phyloP scores from a whole-genome alignment of 30 jellyfish, hydroid and myxozoan species.

The Hydra vulgaris region DNA sequence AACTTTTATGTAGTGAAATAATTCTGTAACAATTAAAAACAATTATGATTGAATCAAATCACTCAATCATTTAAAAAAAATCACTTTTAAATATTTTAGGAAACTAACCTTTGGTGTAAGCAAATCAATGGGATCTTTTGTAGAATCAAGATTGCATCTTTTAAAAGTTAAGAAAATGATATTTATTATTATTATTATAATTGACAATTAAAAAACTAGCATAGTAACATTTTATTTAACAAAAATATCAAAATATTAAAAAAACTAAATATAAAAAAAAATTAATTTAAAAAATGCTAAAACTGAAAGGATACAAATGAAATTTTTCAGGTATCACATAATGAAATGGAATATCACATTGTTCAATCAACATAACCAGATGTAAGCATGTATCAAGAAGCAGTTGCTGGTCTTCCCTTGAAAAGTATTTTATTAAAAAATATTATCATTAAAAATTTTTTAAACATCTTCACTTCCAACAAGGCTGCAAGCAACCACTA shows the following conservation, averaged over 20 bases:
- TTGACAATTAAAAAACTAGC: no score
- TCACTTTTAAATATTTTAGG: neutral
- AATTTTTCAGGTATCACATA: slow-evolving; percentile 9
- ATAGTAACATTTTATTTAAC: no score
- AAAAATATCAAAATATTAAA: no score
- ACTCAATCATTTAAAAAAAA: neutral
- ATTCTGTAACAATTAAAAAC: neutral
- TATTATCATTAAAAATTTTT: no score
- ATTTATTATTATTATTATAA: neutral
- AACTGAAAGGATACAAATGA: slow-evolving; percentile 20
- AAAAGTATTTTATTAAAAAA: no score
- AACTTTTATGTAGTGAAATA: no score
- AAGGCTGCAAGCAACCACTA: no score
- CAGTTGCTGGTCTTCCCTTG: slow-evolving; percentile 1
- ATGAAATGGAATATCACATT: slow-evolving; percentile 11
- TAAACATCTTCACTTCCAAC: no score
- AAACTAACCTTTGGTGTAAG: neutral
- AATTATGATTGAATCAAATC: no score
- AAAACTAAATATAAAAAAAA: no score
- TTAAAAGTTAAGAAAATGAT: neutral
- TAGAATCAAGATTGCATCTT: neutral
- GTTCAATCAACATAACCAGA: slow-evolving; percentile 9
- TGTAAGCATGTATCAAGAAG: slow-evolving; percentile 6
- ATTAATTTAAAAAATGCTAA: no score
- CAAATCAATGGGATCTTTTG: neutral